Evolutionary conservation across 2,797 vertebrate genomes (phyloP).

Genomic region (Pelodytes ibericus): DNA sequence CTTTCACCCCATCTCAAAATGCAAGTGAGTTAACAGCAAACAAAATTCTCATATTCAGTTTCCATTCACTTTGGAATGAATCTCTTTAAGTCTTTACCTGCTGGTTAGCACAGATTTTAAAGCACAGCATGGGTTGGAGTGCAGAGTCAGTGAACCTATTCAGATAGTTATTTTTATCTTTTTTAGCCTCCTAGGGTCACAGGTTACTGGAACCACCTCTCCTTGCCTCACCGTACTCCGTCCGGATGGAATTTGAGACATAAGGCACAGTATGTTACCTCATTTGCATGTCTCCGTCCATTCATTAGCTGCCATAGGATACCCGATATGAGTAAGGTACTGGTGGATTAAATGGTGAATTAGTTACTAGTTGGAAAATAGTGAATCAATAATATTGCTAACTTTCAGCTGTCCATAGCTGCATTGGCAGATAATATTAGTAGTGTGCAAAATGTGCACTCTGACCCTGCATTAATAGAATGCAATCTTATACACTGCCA

Average conservation of each 20-base stretch:
- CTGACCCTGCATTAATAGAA: no score
- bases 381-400: no score
- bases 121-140: not conserved
- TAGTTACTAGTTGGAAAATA: no score
- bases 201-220: not conserved
- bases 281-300: not conserved
- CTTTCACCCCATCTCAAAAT: not conserved
- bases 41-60: not conserved
- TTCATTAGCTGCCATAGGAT: not conserved
- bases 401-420: no score
- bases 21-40: not conserved
- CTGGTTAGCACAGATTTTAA: not conserved
- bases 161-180: not conserved
- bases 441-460: no score
- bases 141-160: not conserved
- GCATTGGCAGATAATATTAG: no score
- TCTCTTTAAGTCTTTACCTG: not conserved
- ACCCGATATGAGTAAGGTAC: no score
- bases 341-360: no score
- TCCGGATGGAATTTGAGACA: not conserved
- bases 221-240: no score
- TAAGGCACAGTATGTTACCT: not conserved
- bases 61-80: not conserved
- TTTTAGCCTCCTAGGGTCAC: not conserved
- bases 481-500: no score